Percentiles rank a stretch among this genome's conserved stretches.
phyloP scores from a whole-genome alignment of 2,797 vertebrate genomes.

The Hirundo rustica region DNA sequence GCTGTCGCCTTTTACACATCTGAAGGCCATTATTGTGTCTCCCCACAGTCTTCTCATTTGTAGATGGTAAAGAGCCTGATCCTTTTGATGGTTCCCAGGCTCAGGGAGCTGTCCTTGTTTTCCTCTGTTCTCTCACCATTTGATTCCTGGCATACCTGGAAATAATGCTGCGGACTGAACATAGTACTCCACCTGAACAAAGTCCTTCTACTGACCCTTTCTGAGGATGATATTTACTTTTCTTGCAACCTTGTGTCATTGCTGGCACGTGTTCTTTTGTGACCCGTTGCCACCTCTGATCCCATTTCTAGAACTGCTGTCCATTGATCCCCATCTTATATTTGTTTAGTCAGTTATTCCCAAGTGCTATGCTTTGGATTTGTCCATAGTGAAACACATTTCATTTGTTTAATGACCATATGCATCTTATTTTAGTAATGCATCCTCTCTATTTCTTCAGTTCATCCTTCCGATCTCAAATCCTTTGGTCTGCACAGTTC shows the following conservation, averaged over 20 bases:
- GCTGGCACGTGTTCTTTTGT: neutral
- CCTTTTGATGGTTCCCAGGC: neutral
- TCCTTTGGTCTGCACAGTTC: neutral
- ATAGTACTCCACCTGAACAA: neutral
- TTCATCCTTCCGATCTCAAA: neutral
- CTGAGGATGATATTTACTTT: neutral
- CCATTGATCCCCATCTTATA: neutral
- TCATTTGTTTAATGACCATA: neutral
- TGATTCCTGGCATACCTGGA: neutral
- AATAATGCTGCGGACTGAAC: neutral
- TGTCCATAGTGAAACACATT: neutral
- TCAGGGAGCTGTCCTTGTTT: neutral
- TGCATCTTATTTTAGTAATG: neutral
- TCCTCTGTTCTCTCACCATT: neutral
- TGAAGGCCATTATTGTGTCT: neutral
- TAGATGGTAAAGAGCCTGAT: neutral
- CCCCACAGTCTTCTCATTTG: neutral
- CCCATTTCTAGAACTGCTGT: neutral
- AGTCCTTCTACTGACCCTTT: neutral
- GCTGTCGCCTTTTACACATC: neutral
- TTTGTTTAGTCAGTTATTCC: neutral
- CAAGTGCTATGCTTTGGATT: neutral
- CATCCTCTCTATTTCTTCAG: neutral
- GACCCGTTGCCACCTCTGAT: neutral
- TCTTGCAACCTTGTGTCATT: neutral